These are phyloP conservation scores for Pao palembangensis DNA, from an alignment of 2,113 vertebrate genomes.

Conservation along the genomic window DNA sequence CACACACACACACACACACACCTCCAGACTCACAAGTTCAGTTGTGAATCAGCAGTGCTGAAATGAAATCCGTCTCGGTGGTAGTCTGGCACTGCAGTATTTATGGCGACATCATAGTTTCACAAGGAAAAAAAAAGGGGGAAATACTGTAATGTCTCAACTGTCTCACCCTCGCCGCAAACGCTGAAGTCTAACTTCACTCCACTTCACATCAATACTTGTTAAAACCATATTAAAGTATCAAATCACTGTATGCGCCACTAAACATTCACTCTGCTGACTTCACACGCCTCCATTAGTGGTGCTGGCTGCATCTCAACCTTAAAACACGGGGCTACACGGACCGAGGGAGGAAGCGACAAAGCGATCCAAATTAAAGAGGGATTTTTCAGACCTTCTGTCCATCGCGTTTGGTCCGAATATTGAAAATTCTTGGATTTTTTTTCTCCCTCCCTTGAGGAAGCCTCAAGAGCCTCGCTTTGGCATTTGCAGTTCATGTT, in stretches of 20 bases:
- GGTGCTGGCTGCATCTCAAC: constrained; percentile 5
- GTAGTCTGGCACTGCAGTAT: background rate
- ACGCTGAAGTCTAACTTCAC: background rate
- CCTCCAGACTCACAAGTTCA: background rate
- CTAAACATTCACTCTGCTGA: constrained; percentile 7
- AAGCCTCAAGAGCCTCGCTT: no score
- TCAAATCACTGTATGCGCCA: constrained; percentile 17
- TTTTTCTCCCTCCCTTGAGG: no score
- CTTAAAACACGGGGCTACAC: background rate
- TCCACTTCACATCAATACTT: background rate
- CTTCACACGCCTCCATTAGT: constrained; percentile 2
- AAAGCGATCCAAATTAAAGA: background rate
- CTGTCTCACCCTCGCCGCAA: background rate
- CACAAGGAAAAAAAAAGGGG: background rate
- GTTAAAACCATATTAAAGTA: constrained; percentile 24
- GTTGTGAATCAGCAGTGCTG: constrained; percentile 18
- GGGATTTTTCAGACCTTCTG: no score
- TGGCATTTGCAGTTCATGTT: no score
- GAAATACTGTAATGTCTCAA: background rate
- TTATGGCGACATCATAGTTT: no score
- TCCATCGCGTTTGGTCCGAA: no score
- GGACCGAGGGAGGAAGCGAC: background rate
- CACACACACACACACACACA: constrained; percentile 7
- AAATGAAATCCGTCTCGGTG: background rate
- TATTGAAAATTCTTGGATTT: no score